phyloP scores from a whole-genome alignment of 2,888 invertebrate species.

The Galerucella calmariensis region DNA sequence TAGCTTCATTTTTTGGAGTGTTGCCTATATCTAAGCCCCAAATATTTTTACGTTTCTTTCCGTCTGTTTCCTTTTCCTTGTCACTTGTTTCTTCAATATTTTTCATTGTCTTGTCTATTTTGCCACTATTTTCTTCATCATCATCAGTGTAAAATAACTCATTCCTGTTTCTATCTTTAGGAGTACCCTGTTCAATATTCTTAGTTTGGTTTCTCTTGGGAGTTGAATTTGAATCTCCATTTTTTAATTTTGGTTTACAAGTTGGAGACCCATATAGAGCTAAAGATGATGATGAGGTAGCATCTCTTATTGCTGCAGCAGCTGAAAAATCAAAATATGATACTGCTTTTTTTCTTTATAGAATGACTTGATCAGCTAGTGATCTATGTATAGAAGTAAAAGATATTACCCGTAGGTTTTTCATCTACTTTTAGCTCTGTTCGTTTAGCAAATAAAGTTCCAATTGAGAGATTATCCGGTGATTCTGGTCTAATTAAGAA shows the following conservation, averaged over 20 bases:
- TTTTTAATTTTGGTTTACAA: conserved; percentile 50
- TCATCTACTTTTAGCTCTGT: conserved; percentile 59
- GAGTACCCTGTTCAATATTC: conserved; percentile 29
- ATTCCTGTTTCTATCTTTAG: conserved; percentile 49
- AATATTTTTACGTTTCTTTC: conserved; percentile 46
- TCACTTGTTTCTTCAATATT: conserved; percentile 42
- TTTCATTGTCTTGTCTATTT: conserved; percentile 54
- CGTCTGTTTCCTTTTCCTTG: conserved; percentile 44
- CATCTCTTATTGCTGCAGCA: conserved; percentile 68
- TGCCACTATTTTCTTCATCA: conserved; percentile 52
- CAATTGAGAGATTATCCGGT: conserved; percentile 70
- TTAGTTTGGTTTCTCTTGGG: conserved; percentile 28
- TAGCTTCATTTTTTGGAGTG: conserved; percentile 55
- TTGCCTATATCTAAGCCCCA: conserved; percentile 35
- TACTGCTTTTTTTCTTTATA: too few relatives aligned
- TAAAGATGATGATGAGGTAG: conserved; percentile 46
- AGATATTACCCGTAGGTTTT: conserved; percentile 54
- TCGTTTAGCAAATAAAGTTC: conserved; percentile 73
- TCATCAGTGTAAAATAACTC: conserved; percentile 53
- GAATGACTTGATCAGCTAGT: too few relatives aligned
- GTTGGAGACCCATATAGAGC: conserved; percentile 47
- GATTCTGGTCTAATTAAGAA: conserved; percentile 69
- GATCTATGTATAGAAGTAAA: background rate
- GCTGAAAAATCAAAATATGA: conserved; percentile 48
- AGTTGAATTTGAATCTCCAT: conserved; percentile 32